These are phyloP conservation scores for Cylindroiulus punctatus DNA, from an alignment of 2,888 invertebrate genomes.

Conservation along the genomic window DNA sequence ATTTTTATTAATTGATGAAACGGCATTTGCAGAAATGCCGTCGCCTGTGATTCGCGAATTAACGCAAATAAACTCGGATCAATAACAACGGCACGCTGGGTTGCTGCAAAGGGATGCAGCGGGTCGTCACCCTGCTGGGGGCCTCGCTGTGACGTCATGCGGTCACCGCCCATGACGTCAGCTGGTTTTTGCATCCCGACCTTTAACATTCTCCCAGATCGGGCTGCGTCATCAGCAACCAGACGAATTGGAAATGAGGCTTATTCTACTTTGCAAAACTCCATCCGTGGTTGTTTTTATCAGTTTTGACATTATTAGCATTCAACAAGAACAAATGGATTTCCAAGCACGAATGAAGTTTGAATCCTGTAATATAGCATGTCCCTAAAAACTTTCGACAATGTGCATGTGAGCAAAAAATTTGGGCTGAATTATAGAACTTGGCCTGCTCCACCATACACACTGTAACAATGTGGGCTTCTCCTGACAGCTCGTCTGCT, in stretches of 20 bases:
- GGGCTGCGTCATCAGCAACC: not conserved
- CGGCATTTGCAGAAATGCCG: constrained; percentile 5
- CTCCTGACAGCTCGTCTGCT: no score
- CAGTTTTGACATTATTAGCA: no score
- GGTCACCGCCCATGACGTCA: constrained; percentile 27
- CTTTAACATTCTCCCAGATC: constrained; percentile 6
- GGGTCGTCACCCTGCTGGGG: constrained; percentile 26
- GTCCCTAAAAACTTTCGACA: no score
- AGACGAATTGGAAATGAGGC: not conserved
- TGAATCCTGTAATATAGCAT: no score
- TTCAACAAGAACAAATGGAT: no score
- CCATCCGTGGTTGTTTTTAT: no score
- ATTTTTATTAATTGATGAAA: constrained; percentile 29
- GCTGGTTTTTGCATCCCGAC: not conserved
- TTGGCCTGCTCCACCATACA: no score
- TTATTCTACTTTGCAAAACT: not conserved
- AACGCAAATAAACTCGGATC: not conserved
- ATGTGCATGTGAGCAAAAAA: no score
- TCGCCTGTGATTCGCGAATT: not conserved
- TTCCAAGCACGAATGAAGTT: no score
- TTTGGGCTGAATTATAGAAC: no score
- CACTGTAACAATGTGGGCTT: no score
- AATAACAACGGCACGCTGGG: not conserved
- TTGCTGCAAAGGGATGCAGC: not conserved
- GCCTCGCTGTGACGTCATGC: not conserved